These are phyloP conservation scores for Plutella xylostella DNA, from an alignment of 2,888 invertebrate species.

Conservation along the genomic window DNA sequence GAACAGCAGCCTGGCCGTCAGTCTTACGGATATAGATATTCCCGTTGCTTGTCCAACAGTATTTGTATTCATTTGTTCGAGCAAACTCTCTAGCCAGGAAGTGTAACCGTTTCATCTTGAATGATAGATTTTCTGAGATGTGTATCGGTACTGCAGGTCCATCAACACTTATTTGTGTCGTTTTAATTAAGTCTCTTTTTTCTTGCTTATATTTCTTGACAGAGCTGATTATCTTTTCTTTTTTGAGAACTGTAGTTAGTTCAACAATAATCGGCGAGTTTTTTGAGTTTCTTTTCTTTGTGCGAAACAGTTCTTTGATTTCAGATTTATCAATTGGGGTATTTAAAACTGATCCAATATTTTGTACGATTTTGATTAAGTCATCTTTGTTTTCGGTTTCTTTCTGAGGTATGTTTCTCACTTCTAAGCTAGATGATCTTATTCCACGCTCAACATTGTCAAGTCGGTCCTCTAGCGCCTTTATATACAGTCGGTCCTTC, in stretches of 20 bases:
- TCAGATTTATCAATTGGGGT: neutral
- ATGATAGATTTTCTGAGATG: too few species aligned
- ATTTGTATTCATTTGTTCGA: neutral
- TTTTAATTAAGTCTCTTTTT: neutral
- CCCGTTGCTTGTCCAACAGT: neutral
- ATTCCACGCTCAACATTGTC: neutral
- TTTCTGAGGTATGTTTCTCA: neutral
- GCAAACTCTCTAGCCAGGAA: neutral
- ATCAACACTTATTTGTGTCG: too few species aligned
- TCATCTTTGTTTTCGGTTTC: neutral
- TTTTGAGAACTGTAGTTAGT: neutral
- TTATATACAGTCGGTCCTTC: too few species aligned
- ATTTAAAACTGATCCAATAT: neutral
- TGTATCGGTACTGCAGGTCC: too few species aligned
- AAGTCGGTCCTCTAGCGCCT: neutral
- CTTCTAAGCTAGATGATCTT: neutral
- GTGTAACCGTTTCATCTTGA: neutral
- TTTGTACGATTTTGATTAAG: neutral
- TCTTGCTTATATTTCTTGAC: neutral
- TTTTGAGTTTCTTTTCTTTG: neutral
- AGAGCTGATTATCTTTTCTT: neutral
- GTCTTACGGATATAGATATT: too few species aligned
- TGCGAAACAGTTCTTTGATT: neutral
- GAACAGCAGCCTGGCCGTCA: too few species aligned
- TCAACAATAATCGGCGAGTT: neutral